phyloP scores from a whole-genome alignment of 2,797 vertebrate genomes.

The Apodemus agrarius region DNA sequence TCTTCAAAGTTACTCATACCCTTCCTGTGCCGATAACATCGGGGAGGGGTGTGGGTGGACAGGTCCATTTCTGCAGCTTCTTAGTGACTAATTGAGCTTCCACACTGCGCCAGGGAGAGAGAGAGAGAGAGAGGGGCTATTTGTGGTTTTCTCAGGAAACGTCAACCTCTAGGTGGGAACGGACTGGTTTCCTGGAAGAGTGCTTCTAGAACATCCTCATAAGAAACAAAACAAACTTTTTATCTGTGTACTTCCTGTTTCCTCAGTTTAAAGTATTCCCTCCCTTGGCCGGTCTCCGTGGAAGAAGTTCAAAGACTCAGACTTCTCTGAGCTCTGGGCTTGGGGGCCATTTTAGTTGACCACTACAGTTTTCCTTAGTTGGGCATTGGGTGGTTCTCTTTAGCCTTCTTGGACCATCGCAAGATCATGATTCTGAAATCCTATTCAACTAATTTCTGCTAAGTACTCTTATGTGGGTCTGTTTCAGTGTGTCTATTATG shows the following conservation, averaged over 20 bases:
- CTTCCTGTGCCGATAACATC: neutral
- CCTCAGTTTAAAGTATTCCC: slow-evolving; percentile 66
- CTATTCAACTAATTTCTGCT: neutral
- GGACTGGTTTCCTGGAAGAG: slow-evolving; percentile 72
- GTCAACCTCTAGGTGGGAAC: slow-evolving; percentile 65
- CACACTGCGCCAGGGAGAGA: neutral
- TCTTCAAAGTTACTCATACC: neutral
- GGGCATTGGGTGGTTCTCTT: neutral
- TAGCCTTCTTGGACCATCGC: neutral
- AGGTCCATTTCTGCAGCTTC: neutral
- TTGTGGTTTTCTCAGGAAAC: slow-evolving; percentile 71
- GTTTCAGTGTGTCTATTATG: neutral
- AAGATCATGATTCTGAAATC: neutral
- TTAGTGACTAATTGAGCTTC: neutral
- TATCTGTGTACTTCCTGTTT: slow-evolving; percentile 72
- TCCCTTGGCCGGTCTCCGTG: neutral
- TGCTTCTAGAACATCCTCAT: slow-evolving; percentile 36
- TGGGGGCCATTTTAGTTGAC: neutral
- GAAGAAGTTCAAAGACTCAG: slow-evolving; percentile 67
- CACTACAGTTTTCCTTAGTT: neutral
- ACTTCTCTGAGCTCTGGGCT: neutral
- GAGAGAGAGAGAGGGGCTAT: neutral
- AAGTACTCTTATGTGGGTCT: neutral
- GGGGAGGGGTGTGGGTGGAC: neutral
- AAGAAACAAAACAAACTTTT: slow-evolving; percentile 67